phyloP scores from a whole-genome alignment of 2,888 invertebrate genomes.

The Cynaeus angustus region DNA sequence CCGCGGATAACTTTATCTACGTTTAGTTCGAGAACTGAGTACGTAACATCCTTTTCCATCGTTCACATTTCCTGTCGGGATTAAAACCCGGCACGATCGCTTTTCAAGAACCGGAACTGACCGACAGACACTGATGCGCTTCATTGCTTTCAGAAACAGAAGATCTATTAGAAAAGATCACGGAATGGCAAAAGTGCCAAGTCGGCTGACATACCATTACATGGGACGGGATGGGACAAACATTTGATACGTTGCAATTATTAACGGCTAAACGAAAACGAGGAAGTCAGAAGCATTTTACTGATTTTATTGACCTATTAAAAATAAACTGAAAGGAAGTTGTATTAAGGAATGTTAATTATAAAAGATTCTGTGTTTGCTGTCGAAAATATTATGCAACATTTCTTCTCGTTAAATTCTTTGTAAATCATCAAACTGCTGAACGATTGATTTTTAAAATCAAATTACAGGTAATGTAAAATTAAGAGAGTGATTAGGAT shows the following conservation, averaged over 20 bases:
- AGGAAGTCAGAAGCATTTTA: neutral
- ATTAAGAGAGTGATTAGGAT: too few species aligned
- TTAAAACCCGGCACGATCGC: constrained; percentile 40
- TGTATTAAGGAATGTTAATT: too few species aligned
- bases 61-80: constrained; percentile 45
- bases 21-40: constrained; percentile 17
- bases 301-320: too few species aligned
- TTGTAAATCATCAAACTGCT: too few species aligned
- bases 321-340: too few species aligned
- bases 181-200: constrained; percentile 43
- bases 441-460: too few species aligned
- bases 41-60: constrained; percentile 39
- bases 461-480: too few species aligned
- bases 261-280: neutral
- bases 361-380: too few species aligned
- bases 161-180: constrained; percentile 54
- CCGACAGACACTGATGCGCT: constrained; percentile 46
- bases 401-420: too few species aligned
- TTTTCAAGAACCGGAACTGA: constrained; percentile 43
- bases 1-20: constrained; percentile 37
- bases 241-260: constrained; percentile 15
- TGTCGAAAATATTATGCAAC: too few species aligned
- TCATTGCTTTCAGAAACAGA: constrained; percentile 49
- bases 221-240: constrained; percentile 13
- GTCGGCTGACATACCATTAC: constrained; percentile 36